phyloP scores from a whole-genome alignment of 2,113 vertebrate species.

The Tichodroma muraria region DNA sequence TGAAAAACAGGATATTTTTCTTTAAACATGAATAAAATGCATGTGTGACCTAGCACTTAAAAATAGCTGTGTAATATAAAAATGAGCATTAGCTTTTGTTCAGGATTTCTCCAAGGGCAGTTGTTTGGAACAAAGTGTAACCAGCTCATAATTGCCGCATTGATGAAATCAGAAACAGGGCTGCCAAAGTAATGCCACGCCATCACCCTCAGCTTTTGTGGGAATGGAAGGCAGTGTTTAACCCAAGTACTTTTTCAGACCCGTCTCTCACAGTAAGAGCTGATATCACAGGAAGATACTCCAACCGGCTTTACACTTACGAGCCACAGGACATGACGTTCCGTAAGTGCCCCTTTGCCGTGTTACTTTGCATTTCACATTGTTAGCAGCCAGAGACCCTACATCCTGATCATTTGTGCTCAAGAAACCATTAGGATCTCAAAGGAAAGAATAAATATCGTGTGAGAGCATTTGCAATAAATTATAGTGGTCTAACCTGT shows the following conservation, averaged over 20 bases:
- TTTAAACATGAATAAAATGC: not conserved
- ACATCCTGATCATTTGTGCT: not conserved
- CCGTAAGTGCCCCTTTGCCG: conserved; percentile 70
- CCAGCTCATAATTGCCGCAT: fast-evolving
- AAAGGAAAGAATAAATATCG: not conserved
- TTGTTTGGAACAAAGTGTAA: not conserved
- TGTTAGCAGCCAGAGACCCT: not conserved
- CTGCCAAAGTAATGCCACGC: not conserved
- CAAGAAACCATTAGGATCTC: not conserved
- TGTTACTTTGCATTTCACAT: not conserved
- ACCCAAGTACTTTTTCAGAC: conserved; percentile 69
- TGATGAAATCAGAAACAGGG: not conserved
- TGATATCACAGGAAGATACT: conserved; percentile 84
- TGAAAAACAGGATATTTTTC: not conserved
- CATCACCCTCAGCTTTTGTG: not conserved
- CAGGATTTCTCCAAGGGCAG: not conserved
- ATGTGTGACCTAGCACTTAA: not conserved
- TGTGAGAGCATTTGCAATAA: not conserved
- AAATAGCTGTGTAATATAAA: not conserved
- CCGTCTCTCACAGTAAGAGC: conserved; percentile 90
- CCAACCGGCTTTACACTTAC: conserved; percentile 86
- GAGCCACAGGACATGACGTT: conserved; percentile 78
- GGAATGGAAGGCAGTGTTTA: not conserved
- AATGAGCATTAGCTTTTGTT: not conserved
- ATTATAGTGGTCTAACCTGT: not conserved